Percentiles rank a stretch among this genome's conserved stretches.
Evolutionary conservation across 2,888 invertebrate species (phyloP).

Genomic region (Subacronicta megacephala): DNA sequence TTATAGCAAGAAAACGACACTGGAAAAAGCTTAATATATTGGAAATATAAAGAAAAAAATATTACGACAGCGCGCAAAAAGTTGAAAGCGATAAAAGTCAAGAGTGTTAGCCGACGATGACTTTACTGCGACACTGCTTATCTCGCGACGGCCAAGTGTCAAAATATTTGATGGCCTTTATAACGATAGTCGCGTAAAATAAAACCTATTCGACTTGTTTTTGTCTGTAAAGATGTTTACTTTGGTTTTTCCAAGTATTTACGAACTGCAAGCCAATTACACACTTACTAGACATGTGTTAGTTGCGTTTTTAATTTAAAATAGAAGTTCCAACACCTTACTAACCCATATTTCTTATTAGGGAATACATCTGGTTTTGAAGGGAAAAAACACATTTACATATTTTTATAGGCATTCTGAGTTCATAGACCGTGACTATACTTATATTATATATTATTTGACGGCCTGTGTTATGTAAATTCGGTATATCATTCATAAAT

Average conservation of each 20-base stretch:
- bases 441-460: too few species aligned
- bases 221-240: conserved; percentile 26
- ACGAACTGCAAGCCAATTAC: not conserved
- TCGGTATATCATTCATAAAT: not conserved
- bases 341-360: not conserved
- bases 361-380: too few species aligned
- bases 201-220: conserved; percentile 35
- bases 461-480: not conserved
- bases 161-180: conserved; percentile 68
- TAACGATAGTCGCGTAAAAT: conserved; percentile 37
- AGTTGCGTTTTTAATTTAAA: too few species aligned
- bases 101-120: conserved; percentile 59
- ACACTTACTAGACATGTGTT: not conserved
- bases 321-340: not conserved
- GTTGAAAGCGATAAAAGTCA: conserved; percentile 66
- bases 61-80: conserved; percentile 60
- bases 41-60: conserved; percentile 55
- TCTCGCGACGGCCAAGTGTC: conserved; percentile 69
- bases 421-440: too few species aligned
- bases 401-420: not conserved
- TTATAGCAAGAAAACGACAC: conserved; percentile 36
- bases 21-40: conserved; percentile 46
- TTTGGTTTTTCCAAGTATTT: conserved; percentile 22
- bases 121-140: conserved; percentile 67
- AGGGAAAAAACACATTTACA: too few species aligned